These are phyloP conservation scores for Diabrotica undecimpunctata DNA, from an alignment of 1,140 invertebrate genomes.

Conservation along the genomic window DNA sequence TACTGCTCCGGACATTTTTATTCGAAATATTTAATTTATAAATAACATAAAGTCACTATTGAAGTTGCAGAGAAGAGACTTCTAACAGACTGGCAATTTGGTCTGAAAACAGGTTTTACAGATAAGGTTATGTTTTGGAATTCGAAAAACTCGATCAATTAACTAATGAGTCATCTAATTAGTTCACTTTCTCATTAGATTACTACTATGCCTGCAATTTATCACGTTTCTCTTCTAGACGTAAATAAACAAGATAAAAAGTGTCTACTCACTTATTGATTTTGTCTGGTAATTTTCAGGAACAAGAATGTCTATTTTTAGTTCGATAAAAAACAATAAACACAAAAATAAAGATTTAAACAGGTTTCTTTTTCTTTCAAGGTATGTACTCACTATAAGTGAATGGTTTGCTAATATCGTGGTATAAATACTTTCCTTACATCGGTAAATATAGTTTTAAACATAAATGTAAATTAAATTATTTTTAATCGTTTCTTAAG, in stretches of 20 bases:
- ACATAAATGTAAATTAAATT: no score
- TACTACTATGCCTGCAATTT: background rate
- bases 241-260: background rate
- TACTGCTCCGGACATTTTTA: constrained; percentile 53
- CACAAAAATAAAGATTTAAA: background rate
- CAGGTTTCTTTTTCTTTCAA: background rate
- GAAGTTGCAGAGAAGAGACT: background rate
- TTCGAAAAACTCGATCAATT: background rate
- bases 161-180: background rate
- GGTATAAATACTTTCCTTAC: no score
- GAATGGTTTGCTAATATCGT: no score
- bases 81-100: background rate
- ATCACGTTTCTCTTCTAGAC: background rate
- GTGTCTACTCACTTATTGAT: background rate
- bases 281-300: background rate
- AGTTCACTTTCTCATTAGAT: background rate
- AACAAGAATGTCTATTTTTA: background rate
- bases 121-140: background rate
- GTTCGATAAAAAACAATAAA: background rate
- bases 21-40: background rate
- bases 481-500: no score
- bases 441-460: no score
- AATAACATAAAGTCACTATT: background rate
- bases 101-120: background rate
- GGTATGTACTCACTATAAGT: background rate